A percentile compares a stretch with the other conserved stretches of the same genome.
Evolutionary conservation across 1,140 invertebrate genomes (phyloP).

Genomic region (Drosophila saltans): DNA sequence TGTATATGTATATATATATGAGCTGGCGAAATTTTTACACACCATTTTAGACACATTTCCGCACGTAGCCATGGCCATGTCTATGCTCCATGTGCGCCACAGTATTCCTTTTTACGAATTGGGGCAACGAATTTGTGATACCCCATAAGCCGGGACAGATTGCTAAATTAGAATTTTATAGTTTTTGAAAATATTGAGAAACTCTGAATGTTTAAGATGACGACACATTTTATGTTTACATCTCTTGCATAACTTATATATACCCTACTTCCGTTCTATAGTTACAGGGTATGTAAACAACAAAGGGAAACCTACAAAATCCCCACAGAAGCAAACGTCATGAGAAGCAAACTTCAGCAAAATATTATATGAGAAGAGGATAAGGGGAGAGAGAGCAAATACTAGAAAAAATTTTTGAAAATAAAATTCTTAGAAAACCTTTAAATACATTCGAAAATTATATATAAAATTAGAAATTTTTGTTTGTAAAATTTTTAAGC

Average conservation of each 20-base stretch:
- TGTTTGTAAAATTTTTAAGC: not conserved
- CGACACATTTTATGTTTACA: too few relatives aligned
- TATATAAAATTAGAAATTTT: not conserved
- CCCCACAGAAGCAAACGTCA: conserved; percentile 56
- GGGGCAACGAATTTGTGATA: not conserved
- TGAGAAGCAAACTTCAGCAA: conserved; percentile 50
- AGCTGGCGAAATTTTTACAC: conserved; percentile 72
- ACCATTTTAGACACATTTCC: conserved; percentile 79
- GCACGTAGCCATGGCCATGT: conserved; percentile 55
- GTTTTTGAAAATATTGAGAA: too few relatives aligned
- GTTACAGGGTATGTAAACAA: not conserved
- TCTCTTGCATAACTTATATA: too few relatives aligned
- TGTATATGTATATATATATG: not conserved
- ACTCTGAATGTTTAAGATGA: too few relatives aligned
- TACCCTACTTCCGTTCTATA: too few relatives aligned
- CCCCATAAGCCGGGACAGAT: not conserved
- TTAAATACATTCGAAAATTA: conserved; percentile 1
- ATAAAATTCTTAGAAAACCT: not conserved
- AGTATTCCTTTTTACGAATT: too few relatives aligned
- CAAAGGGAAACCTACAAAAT: conserved; percentile 28
- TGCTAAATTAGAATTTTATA: too few relatives aligned
- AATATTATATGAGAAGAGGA: conserved; percentile 18
- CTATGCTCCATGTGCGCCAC: conserved; percentile 57
- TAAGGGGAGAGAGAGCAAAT: not conserved
- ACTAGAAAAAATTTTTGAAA: not conserved